Evolutionary conservation across 2,113 vertebrate genomes (phyloP).

Genomic region (Heterocephalus glaber): DNA sequence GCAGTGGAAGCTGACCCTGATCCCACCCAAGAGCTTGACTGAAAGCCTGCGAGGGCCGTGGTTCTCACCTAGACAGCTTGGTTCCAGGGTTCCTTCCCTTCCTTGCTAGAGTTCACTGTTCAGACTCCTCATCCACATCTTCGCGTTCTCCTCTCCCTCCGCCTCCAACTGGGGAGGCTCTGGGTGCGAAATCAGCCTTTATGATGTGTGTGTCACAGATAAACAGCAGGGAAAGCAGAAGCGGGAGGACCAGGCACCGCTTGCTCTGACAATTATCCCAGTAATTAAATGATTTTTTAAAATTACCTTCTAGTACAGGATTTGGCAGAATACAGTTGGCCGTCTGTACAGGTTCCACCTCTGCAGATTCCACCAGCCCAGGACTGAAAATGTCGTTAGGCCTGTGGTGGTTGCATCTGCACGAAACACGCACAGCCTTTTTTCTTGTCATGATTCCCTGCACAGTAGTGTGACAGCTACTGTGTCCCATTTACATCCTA

Average conservation of each 20-base stretch:
- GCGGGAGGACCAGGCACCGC: not conserved
- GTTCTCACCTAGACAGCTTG: not conserved
- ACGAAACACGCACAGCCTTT: not conserved
- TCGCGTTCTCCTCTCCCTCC: not conserved
- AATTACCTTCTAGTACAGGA: not conserved
- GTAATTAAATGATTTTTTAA: not conserved
- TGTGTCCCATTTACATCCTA: not conserved
- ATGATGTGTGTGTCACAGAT: not conserved
- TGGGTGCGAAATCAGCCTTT: slow-evolving; percentile 64
- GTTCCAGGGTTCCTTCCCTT: not conserved
- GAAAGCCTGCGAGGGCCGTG: not conserved
- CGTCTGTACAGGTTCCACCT: not conserved
- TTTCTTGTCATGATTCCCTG: not conserved
- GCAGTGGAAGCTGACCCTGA: not conserved
- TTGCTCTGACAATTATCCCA: not conserved
- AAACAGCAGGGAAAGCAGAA: not conserved
- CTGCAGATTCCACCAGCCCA: not conserved
- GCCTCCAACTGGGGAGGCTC: not conserved
- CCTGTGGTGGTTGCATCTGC: not conserved
- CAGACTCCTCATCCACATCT: not conserved
- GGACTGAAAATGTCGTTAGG: no score
- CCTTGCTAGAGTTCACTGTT: not conserved
- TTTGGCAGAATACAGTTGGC: not conserved
- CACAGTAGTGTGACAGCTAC: not conserved
- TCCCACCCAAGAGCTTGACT: not conserved